Base-by-base conservation (phyloP, 2,888 invertebrate genomes). In the Atherix ibis region DNA sequence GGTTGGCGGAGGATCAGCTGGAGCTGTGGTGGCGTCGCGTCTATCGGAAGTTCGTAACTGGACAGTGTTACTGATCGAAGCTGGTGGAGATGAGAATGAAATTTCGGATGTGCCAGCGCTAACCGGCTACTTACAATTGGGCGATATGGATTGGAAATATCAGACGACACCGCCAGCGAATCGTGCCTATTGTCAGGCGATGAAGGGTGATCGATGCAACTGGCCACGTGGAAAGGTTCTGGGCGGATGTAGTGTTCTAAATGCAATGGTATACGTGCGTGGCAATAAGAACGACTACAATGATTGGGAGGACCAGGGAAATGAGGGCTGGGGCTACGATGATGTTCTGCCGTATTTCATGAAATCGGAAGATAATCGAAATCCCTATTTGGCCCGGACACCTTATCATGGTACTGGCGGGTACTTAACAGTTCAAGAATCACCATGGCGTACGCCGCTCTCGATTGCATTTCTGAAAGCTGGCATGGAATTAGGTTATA, bases 151-250 rank as follows among this genome's bases (percentile, higher is more conserved):
- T 62, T 91, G 91, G 91, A 79, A 88, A 63, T 91, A 79, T 59
- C 81, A 85, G 59, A 89, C 88, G 3, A 76, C 82, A 4, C 81
- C 84, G 1, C 76, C 78, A 2, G 64, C 69, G 22, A 73, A 76
- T 44, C 74, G 78, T 30, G 72, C 76, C n/a, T 85, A 84, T 57
- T 88, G 88, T 50, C 70, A 82, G 40, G 87, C 82, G 5, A 85
- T 88, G 85, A 73, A 76, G 43, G 83, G 81, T 1, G 83, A 83
- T 54, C 68, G 84, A 40, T 88, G 87, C 58, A 84, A 84, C 60
- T 88, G 87, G 88, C 87, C 88, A 3, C 68, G 94, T 42, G 94
- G 94, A 33, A 89, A 87, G 57, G 88, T 82, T 13, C 68, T 91
- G 15, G 89, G 89, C 16, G 89, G 92, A 10, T 75, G 79, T 36